Evolutionary conservation across 2,113 vertebrate species (phyloP).

Genomic region (Passer domesticus): DNA sequence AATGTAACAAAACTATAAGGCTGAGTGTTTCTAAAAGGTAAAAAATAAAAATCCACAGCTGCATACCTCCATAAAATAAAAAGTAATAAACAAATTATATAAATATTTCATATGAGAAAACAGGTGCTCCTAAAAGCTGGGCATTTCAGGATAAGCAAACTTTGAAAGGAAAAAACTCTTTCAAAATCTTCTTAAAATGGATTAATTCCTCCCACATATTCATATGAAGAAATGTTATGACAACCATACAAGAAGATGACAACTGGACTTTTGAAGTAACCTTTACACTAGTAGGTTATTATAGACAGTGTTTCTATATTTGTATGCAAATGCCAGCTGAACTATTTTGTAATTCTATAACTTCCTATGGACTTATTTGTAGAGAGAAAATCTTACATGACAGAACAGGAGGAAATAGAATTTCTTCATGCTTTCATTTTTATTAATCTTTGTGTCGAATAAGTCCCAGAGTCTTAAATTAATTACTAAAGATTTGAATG

Average conservation of each 20-base stretch:
- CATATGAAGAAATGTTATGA: not conserved
- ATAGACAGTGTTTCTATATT: not conserved
- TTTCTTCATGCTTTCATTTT: not conserved
- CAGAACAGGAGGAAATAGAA: not conserved
- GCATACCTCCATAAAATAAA: conserved; percentile 41
- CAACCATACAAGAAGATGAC: not conserved
- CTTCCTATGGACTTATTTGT: not conserved
- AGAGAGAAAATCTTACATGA: not conserved
- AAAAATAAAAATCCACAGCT: conserved; percentile 43
- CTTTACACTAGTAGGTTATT: not conserved
- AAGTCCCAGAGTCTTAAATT: not conserved
- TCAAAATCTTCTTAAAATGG: not conserved
- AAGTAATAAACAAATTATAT: not conserved
- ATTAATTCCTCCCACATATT: not conserved
- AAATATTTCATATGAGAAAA: not conserved
- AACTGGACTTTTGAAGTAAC: not conserved
- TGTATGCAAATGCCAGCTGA: not conserved
- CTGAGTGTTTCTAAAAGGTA: conserved; percentile 46
- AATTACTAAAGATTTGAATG: not conserved
- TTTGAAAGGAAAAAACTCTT: not conserved
- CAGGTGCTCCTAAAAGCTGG: not conserved
- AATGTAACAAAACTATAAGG: conserved; percentile 56
- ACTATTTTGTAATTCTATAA: not conserved
- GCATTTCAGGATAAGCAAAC: not conserved
- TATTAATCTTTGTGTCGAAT: not conserved